Conservation (phyloP, 2,113 vertebrate genomes). For the Oncorhynchus masou region DNA sequence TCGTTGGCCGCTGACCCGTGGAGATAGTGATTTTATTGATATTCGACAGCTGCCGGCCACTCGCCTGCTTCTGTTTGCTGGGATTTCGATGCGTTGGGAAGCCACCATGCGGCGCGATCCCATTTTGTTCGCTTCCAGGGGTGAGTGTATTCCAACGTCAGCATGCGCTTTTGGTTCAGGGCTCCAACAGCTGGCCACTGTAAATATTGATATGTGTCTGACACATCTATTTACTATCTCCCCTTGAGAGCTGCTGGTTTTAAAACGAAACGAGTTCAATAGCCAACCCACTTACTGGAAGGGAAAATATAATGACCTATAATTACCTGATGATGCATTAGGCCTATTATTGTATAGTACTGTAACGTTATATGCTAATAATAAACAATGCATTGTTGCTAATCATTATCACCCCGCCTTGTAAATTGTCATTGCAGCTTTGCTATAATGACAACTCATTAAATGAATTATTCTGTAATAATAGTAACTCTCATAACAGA, state of each 20-base stretch:
- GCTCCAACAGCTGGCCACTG: background rate
- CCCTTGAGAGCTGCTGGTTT: too few relatives aligned
- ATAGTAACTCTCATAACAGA: background rate
- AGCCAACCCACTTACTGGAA: too few relatives aligned
- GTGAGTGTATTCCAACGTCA: slow-evolving; percentile 52
- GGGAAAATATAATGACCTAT: too few relatives aligned
- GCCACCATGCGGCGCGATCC: slow-evolving; percentile 67
- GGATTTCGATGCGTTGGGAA: slow-evolving; percentile 55
- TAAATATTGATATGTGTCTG: background rate
- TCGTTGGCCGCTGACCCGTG: slow-evolving; percentile 10
- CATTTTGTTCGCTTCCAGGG: slow-evolving; percentile 67
- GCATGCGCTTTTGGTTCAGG: background rate
- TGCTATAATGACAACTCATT: background rate
- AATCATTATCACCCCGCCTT: too few relatives aligned
- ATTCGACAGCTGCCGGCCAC: slow-evolving; percentile 51
- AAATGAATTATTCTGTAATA: background rate
- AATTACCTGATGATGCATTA: too few relatives aligned
- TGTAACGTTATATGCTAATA: too few relatives aligned
- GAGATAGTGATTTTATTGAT: slow-evolving; percentile 36
- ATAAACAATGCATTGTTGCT: too few relatives aligned
- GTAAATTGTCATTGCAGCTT: too few relatives aligned
- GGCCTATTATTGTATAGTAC: too few relatives aligned
- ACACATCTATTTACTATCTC: too few relatives aligned
- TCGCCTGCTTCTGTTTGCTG: slow-evolving; percentile 34
- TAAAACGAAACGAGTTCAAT: too few relatives aligned